phyloP scores from a whole-genome alignment of 2,888 invertebrate species.

The Hirtodrosophila trivittata region DNA sequence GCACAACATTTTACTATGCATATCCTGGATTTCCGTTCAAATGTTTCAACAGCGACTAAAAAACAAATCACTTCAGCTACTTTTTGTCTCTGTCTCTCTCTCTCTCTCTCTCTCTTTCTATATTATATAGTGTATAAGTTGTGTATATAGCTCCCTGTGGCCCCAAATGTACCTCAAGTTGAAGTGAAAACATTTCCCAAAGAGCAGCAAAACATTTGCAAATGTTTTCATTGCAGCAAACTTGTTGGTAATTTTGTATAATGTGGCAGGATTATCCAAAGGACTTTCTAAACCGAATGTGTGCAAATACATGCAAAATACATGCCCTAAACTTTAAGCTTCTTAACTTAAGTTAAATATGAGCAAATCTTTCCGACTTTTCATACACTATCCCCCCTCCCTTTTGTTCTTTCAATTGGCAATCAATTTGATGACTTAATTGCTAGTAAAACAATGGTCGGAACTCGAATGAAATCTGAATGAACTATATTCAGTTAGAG shows the following conservation, averaged over 20 bases:
- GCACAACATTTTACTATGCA: conserved; percentile 50
- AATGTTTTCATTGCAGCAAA: conserved; percentile 3
- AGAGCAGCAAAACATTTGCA: background rate
- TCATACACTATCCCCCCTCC: no score
- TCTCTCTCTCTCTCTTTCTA: background rate
- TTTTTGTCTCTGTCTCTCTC: no score
- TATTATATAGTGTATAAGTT: no score
- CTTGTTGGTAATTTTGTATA: conserved; percentile 17
- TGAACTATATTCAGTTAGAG: no score
- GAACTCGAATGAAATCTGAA: no score
- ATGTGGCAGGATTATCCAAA: background rate
- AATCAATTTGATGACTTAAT: no score
- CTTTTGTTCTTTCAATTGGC: no score
- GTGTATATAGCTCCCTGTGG: background rate
- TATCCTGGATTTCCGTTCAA: conserved; percentile 38
- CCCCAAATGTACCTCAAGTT: background rate
- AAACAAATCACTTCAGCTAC: no score
- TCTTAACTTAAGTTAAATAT: no score
- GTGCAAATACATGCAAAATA: conserved; percentile 12
- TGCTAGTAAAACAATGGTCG: no score
- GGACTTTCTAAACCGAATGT: background rate
- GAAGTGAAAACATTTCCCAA: background rate
- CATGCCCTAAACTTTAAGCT: no score
- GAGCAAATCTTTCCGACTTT: no score
- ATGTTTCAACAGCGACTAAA: conserved; percentile 3